A percentile compares a stretch with the other conserved stretches of the same genome.
Evolutionary conservation across 2,797 vertebrate species (phyloP).

Genomic region (Etheostoma nigrum): DNA sequence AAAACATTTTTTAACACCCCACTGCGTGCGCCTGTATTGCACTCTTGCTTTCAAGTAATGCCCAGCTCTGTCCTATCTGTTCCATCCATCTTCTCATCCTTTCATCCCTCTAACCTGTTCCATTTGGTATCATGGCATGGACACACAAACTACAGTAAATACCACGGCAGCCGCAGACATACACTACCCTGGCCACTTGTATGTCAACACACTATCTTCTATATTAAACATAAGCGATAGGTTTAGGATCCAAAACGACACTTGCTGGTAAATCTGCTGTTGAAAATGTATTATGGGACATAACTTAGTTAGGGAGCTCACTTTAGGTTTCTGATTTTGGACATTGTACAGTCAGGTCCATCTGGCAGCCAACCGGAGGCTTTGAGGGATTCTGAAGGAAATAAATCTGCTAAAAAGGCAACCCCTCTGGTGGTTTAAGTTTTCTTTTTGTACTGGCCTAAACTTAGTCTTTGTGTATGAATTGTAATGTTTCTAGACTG

Average conservation of each 20-base stretch:
- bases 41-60: conserved; percentile 68
- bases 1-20: conserved; percentile 57
- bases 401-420: not conserved
- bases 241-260: conserved; percentile 3
- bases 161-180: not conserved
- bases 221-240: not conserved
- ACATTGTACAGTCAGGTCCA: not conserved
- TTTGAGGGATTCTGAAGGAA: conserved; percentile 3
- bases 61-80: conserved; percentile 60
- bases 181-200: not conserved
- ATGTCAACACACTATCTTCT: not conserved
- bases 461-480: not conserved
- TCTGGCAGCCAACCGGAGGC: not conserved
- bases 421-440: not conserved
- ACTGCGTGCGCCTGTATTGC: conserved; percentile 44
- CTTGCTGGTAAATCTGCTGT: not conserved
- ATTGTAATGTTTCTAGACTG: not conserved
- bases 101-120: conserved; percentile 60
- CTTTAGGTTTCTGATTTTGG: not conserved
- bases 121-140: conserved; percentile 37
- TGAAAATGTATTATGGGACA: not conserved
- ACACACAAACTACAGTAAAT: conserved; percentile 28
- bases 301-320: not conserved
- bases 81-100: conserved; percentile 59
- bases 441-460: not conserved